phyloP scores from a whole-genome alignment of 2,113 vertebrate species.

The Ursus arctos region DNA sequence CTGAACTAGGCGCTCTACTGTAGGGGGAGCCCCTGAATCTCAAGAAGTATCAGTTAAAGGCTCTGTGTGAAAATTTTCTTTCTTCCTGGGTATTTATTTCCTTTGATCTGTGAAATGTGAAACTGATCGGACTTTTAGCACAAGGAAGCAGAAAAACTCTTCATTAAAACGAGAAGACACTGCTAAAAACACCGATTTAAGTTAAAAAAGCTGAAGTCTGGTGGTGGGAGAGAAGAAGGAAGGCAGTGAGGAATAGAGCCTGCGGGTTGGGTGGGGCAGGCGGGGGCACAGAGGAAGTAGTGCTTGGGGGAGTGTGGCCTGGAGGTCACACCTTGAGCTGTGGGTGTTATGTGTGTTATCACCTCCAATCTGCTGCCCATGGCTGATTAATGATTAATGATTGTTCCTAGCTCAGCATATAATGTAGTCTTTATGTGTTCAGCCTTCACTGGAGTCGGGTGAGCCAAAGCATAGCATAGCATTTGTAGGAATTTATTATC shows the following conservation, averaged over 20 bases:
- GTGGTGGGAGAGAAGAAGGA: background rate
- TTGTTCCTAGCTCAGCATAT: background rate
- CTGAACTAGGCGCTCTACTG: background rate
- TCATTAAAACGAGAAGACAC: background rate
- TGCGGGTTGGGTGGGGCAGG: background rate
- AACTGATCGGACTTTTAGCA: background rate
- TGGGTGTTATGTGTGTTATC: background rate
- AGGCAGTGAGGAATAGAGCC: background rate
- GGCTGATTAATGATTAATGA: conserved; percentile 59
- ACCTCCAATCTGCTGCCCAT: background rate
- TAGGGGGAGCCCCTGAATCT: background rate
- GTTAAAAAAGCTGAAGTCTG: background rate
- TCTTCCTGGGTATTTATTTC: conserved; percentile 31
- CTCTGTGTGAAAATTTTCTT: background rate
- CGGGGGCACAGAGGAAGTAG: rapidly evolving
- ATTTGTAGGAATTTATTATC: background rate
- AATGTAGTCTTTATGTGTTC: conserved; percentile 16
- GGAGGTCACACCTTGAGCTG: background rate
- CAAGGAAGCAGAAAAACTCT: background rate
- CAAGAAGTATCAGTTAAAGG: background rate
- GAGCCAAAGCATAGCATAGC: background rate
- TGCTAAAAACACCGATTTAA: background rate
- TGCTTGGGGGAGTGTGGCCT: background rate
- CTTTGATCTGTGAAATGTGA: conserved; percentile 53
- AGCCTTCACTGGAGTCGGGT: background rate